Conservation (phyloP, 2,797 vertebrate genomes). For the Agapornis canus region DNA sequence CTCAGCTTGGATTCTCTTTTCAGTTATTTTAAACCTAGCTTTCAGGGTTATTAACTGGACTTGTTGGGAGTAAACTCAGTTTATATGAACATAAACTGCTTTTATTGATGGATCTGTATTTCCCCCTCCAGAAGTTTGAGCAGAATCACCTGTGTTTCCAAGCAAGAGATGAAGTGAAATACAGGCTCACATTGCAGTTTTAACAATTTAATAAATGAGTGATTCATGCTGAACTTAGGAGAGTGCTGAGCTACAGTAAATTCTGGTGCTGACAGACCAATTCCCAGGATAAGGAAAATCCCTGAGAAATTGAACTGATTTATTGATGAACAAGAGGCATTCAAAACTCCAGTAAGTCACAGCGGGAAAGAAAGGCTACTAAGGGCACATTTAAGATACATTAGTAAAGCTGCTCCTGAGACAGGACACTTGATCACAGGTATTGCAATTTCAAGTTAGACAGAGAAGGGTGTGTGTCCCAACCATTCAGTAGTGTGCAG, state of each 20-base stretch:
- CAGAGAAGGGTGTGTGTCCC: neutral
- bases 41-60: neutral
- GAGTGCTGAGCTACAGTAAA: neutral
- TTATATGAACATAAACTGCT: neutral
- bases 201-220: neutral
- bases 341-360: neutral
- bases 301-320: neutral
- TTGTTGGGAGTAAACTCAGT: neutral
- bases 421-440: neutral
- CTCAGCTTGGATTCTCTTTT: neutral
- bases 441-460: neutral
- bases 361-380: neutral
- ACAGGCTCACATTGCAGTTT: neutral
- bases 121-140: neutral
- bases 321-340: neutral
- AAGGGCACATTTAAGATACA: neutral
- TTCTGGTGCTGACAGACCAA: neutral
- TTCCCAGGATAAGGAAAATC: neutral
- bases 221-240: neutral
- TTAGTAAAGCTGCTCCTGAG: neutral
- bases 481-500: neutral
- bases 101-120: neutral
- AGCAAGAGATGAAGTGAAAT: neutral
- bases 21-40: neutral
- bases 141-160: neutral